Evolutionary conservation across 2,113 vertebrate species (phyloP), one percentile per base, ranked within the genome.

Genomic region (Burhinus oedicnemus): DNA sequence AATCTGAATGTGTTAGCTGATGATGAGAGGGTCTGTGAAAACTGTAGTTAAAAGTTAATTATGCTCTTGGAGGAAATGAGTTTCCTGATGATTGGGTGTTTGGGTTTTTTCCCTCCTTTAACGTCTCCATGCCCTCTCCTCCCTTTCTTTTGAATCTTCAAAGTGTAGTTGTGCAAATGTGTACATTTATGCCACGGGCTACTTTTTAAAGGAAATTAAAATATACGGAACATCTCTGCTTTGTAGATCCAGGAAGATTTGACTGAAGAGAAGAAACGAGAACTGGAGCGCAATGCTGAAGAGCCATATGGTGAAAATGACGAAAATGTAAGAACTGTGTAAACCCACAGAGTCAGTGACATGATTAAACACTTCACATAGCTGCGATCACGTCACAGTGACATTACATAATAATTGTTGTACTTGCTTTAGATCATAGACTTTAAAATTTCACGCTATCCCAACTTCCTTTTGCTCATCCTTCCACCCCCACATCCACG

Each of bases 171-270:
- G 47, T 85, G 75, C 61, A 66, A 45, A 54, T 0, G 9, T 15
- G 26, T 40, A 20, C 21, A 2, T 34, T 30, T 22, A 11, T 49
- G 58, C 38, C 72, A 29, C 38, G 36, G 66, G 45, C 71, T 49
- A 4, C 65, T 72, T n/a, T 55, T 18, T 32, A 40, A 61, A 74
- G 78, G 58, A 19, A 79, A 5, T 69, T 8, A 38, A 81, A 87
- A 29, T 30, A 9, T 0, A 12, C 7, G 54, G 54, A 75, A 30
- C 44, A 11, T 80, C 25, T 95, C 51, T 95, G 89, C 61, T 93
- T 77, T 96, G 42, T 93, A 99, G 99, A 98, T 98, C 55, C 99
- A 99, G 97, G 99, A 99, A 89, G 99, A 99, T 90, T 88, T 99
- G 84, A 98, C 98, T 34, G 99, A 98, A n/a, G 99, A 98, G 79